Evolutionary conservation across 2,797 vertebrate genomes (phyloP), one percentile per base, ranked within the genome.

Genomic region (Phrynocephalus forsythii): DNA sequence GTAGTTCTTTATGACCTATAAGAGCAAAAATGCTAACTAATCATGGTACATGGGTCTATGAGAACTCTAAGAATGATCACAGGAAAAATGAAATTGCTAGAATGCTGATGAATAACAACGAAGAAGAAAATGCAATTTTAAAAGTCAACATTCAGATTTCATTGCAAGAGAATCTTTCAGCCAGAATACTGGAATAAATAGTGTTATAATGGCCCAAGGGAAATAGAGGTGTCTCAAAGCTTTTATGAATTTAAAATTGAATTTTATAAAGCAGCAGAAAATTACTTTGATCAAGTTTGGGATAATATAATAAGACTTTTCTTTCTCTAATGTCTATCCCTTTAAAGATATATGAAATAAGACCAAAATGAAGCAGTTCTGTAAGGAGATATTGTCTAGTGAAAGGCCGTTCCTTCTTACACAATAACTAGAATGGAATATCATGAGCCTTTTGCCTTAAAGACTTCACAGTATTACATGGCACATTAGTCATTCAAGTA

Each of bases 361-460:
- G 16, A 13, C 0, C 52, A 80, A 85, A 80, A 24, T 3, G n/a
- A 92, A 86, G 9, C 48, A 0, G 1, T 89, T 88, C 63, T 83
- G 3, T 1, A 80, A 90, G 6, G 24, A 1, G 3, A 38, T 5
- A 52, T 78, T 76, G 66, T 63, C 15, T 72, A 10, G 76, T 77
- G 73, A 85, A 91, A 89, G 5, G 60, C 73, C 77, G 83, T 73
- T 0, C 0, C 22, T 84, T 16, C 28, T 56, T 79, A 56, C 60
- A 86, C 85, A 91, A 20, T 30, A 48, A 44, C 82, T 86, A 30
- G 22, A 44, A 22, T 60, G 79, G n/a, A 79, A 67, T 81, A 77
- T 69, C 77, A 85, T 84, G 24, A 86, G 90, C 86, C 87, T 88
- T 89, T 71, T 88, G n/a, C 44, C 79, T 81, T 90, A 86, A 81